phyloP scores from a whole-genome alignment of 2,113 vertebrate genomes.

The Phrynocephalus versicolor region DNA sequence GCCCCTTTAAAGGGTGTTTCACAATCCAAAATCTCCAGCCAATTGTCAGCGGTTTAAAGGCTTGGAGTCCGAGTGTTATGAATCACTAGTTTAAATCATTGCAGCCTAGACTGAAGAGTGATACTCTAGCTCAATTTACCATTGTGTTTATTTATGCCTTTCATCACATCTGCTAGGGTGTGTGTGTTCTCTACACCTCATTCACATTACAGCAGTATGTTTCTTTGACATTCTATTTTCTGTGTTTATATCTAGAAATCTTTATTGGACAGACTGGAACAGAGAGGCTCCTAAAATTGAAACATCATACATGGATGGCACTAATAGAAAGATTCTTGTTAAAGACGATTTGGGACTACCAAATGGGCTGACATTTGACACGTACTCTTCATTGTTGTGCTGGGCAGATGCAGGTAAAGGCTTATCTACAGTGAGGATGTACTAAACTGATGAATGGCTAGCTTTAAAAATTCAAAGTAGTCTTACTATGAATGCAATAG shows the following conservation, averaged over 20 bases:
- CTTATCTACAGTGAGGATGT: neutral
- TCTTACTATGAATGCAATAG: neutral
- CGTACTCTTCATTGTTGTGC: constrained; percentile 84
- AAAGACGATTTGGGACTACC: constrained; percentile 88
- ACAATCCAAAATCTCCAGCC: too few species aligned
- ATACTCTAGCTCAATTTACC: neutral
- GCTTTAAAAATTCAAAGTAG: neutral
- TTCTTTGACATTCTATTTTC: constrained; percentile 8
- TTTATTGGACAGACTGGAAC: constrained; percentile 96
- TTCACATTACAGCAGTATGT: neutral
- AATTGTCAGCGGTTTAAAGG: too few species aligned
- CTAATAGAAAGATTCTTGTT: constrained; percentile 86
- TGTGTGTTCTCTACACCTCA: neutral
- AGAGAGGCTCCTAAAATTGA: constrained; percentile 92
- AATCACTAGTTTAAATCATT: neutral
- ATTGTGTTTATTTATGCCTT: neutral
- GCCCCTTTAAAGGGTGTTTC: too few species aligned
- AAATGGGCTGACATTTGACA: constrained; percentile 88
- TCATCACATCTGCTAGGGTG: neutral
- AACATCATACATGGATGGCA: constrained; percentile 91
- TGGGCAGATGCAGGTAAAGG: constrained; percentile 93
- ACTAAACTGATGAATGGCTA: neutral
- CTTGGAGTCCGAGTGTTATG: too few species aligned
- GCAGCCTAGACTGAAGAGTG: neutral
- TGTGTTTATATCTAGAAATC: constrained; percentile 73